Base-by-base conservation (phyloP, 2,113 vertebrate species). In the Nannobrachium achirus region DNA sequence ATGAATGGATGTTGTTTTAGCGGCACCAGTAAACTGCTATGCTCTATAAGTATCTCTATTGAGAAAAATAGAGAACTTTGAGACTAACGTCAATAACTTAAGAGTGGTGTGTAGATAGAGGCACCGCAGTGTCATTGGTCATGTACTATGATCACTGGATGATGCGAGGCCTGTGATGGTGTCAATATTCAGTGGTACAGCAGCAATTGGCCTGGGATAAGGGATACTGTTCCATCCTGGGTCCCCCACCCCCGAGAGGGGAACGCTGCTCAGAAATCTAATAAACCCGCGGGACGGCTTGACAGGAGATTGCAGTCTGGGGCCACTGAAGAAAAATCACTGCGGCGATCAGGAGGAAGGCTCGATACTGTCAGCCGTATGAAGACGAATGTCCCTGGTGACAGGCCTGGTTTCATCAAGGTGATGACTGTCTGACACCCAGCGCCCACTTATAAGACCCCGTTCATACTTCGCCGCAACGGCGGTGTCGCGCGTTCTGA, bases 361-460 rank as follows among this genome's bases (percentile, higher is more conserved):
- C 63, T 76, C 69, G 63, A 38, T 44, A 25, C 69, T 66, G 80
- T 79, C 84, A 78, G 70, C 74, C 15, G 79, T 69, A 78, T 84
- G 81, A 86, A 84, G 76, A 87, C 71, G 79, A 83, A 83, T 78
- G 70, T 66, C 70, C 33, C 50, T 38, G n/a, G 62, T 69, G 81
- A 82, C 83, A 81, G 66, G 59, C 55, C 63, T 49, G 71, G 67
- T 73, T 82, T 61, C 61, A 79, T 88, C 75, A 79, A 60, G 69
- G 64, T 68, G 81, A 81, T 74, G 78, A 33, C 10, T 61, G 73
- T 72, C 73, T 81, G 84, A 88, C 75, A 82, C 58, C n/a, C 60
- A 66, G 63, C 65, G 19, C 56, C n/a, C 3, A 48, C 65, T 62
- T 69, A 60, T 65, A 76, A 75, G 66, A n/a, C 74, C 51, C 48